phyloP scores from a whole-genome alignment of 2,113 vertebrate species.

The Upupa epops region DNA sequence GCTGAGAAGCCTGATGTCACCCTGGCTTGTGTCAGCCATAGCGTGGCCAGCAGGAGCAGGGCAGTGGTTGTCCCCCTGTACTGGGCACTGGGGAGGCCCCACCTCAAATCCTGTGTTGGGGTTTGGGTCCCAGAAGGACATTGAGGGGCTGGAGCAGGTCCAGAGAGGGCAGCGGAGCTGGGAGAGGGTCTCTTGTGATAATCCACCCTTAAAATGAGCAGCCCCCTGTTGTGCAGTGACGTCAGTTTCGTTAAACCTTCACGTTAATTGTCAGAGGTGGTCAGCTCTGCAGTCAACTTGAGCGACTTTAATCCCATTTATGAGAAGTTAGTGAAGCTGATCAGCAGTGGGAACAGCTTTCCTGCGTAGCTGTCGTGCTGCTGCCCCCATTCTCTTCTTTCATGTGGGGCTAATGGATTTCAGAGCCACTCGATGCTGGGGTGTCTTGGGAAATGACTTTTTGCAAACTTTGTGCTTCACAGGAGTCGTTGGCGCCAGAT shows the following conservation, averaged over 20 bases:
- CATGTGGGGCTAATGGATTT: background rate
- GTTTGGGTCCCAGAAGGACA: too few species aligned
- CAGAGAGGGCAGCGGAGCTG: too few species aligned
- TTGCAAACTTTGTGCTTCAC: conserved; percentile 36
- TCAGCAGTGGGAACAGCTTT: background rate
- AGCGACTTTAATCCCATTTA: background rate
- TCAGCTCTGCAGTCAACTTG: background rate
- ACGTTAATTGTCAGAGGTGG: background rate
- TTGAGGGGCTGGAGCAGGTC: too few species aligned
- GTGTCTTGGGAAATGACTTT: conserved; percentile 1
- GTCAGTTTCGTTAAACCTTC: background rate
- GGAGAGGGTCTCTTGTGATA: background rate
- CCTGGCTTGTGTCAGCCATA: too few species aligned
- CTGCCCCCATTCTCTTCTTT: background rate
- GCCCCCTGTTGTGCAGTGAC: background rate
- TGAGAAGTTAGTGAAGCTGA: background rate
- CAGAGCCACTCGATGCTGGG: background rate
- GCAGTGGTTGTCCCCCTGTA: too few species aligned
- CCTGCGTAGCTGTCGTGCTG: background rate
- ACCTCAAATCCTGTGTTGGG: too few species aligned
- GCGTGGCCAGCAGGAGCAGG: too few species aligned
- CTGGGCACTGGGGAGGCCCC: too few species aligned
- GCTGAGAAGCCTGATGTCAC: too few species aligned
- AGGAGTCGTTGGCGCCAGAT: conserved; percentile 55
- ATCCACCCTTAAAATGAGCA: background rate